A percentile compares a stretch with the other conserved stretches of the same genome.
phyloP scores from a whole-genome alignment of 2,888 invertebrate species.

The Dascillus cervinus region DNA sequence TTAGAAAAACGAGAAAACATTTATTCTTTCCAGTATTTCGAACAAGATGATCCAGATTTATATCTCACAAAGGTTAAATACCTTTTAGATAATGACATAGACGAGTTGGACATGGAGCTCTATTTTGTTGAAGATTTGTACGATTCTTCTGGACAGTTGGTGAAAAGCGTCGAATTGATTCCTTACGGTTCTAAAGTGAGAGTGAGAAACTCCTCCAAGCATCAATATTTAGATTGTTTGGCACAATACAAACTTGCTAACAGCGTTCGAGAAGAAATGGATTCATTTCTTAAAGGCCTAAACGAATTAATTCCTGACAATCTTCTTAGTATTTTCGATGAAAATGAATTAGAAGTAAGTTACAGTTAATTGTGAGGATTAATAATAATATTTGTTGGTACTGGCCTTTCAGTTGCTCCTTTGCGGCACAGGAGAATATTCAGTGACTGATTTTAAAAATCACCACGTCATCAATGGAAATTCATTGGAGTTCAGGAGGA shows the following conservation, averaged over 20 bases:
- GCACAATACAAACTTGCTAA: slow-evolving; percentile 83
- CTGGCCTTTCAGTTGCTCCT: slow-evolving; percentile 72
- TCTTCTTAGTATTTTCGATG: slow-evolving; percentile 89
- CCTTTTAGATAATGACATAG: slow-evolving; percentile 84
- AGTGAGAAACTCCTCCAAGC: slow-evolving; percentile 68
- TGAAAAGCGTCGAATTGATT: slow-evolving; percentile 73
- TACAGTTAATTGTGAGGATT: slow-evolving; percentile 8
- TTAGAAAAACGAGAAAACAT: neutral
- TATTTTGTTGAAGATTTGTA: slow-evolving; percentile 88
- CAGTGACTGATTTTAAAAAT: slow-evolving; percentile 80
- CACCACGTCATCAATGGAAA: slow-evolving; percentile 81
- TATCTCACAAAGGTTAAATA: slow-evolving; percentile 91
- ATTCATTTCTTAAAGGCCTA: slow-evolving; percentile 82
- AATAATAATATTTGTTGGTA: no score
- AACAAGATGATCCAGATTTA: slow-evolving; percentile 91
- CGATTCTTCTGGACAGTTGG: slow-evolving; percentile 65
- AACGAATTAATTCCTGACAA: slow-evolving; percentile 89
- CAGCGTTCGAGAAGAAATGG: slow-evolving; percentile 74
- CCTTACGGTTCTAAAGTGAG: slow-evolving; percentile 71
- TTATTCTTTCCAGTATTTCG: slow-evolving; percentile 66
- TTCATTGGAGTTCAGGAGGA: slow-evolving; percentile 73
- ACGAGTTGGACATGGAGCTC: slow-evolving; percentile 69
- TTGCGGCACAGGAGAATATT: slow-evolving; percentile 91
- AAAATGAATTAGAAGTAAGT: slow-evolving; percentile 89
- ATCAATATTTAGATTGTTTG: slow-evolving; percentile 78